A percentile compares a stretch with the other conserved stretches of the same genome.
Conservation (phyloP, 1,140 invertebrate genomes). For the Mycetomoellerius zeteki region DNA sequence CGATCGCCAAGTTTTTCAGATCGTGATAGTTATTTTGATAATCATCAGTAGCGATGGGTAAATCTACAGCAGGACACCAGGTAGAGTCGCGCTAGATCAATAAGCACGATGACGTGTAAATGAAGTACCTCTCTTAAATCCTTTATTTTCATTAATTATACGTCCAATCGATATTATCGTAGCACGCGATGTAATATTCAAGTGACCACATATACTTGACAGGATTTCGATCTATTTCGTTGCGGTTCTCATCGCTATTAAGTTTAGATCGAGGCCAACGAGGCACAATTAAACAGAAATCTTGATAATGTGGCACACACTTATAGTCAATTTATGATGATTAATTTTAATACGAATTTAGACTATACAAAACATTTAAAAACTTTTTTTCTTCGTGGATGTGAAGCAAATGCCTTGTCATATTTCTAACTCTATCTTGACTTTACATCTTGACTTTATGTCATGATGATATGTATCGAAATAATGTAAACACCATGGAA, state of each 20-base stretch:
- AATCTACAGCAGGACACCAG: too few relatives aligned
- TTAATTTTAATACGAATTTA: constrained; percentile 20
- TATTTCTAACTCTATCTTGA: constrained; percentile 29
- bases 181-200: constrained; percentile 53
- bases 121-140: constrained; percentile 29
- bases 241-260: not conserved
- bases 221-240: constrained; percentile 40
- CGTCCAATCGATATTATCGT: not conserved
- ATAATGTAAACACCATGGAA: constrained; percentile 64
- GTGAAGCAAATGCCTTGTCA: constrained; percentile 47
- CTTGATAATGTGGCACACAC: not conserved
- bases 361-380: not conserved
- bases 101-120: constrained; percentile 13
- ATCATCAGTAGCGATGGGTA: not conserved
- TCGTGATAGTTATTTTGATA: constrained; percentile 50
- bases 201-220: not conserved
- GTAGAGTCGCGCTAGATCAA: constrained; percentile 42
- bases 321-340: constrained; percentile 3
- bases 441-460: not conserved
- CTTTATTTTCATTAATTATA: constrained; percentile 58
- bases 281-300: constrained; percentile 11
- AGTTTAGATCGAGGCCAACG: constrained; percentile 12
- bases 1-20: constrained; percentile 23
- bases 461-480: not conserved
- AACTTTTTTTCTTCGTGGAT: not conserved